These are phyloP conservation scores for Oryzias javanicus DNA, from an alignment of 2,113 vertebrate species.

Conservation along the genomic window DNA sequence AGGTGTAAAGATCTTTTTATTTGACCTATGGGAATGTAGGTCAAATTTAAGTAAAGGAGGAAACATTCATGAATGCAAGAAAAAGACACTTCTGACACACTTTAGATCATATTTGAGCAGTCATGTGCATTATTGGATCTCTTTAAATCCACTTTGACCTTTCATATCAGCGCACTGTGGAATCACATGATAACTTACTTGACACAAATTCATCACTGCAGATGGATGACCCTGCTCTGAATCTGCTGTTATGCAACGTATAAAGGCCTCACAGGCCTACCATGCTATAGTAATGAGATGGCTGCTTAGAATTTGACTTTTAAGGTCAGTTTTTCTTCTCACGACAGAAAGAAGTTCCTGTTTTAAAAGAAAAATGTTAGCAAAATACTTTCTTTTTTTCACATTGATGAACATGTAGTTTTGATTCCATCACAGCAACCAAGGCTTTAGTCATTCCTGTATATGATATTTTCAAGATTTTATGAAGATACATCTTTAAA, in stretches of 20 bases:
- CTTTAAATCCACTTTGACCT: not conserved
- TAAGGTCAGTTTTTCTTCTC: too few relatives aligned
- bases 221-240: not conserved
- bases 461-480: too few relatives aligned
- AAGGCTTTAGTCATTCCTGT: too few relatives aligned
- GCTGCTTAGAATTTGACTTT: not conserved
- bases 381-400: too few relatives aligned
- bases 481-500: too few relatives aligned
- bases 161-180: not conserved
- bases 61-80: not conserved
- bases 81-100: not conserved
- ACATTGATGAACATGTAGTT: too few relatives aligned
- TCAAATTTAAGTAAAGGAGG: conserved; percentile 6
- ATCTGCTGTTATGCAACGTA: not conserved
- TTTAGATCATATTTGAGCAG: too few relatives aligned
- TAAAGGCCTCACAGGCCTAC: not conserved
- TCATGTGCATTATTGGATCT: too few relatives aligned
- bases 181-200: not conserved
- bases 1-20: not conserved
- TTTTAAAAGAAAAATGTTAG: too few relatives aligned
- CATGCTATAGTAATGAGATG: not conserved
- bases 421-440: too few relatives aligned
- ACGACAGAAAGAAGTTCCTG: too few relatives aligned
- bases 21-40: not conserved
- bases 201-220: conserved; percentile 2